These are phyloP conservation scores for Thripadectes ignobilis DNA, from an alignment of 2,797 vertebrate genomes.

Conservation along the genomic window DNA sequence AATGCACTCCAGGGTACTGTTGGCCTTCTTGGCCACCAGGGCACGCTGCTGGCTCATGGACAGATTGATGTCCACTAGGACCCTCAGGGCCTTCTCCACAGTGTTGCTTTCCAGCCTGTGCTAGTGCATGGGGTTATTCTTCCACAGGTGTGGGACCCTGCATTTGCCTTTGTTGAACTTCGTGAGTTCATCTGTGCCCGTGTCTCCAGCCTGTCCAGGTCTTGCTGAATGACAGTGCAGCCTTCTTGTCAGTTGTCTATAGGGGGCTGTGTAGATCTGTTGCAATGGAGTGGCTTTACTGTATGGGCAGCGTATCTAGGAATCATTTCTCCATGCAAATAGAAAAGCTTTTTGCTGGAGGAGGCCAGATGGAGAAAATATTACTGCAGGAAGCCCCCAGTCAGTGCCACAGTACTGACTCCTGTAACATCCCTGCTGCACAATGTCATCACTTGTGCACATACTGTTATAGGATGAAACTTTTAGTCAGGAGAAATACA, in stretches of 20 bases:
- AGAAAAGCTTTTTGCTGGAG: background rate
- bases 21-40: background rate
- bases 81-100: background rate
- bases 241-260: background rate
- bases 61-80: background rate
- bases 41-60: background rate
- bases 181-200: background rate
- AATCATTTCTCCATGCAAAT: background rate
- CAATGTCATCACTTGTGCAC: background rate
- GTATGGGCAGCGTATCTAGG: background rate
- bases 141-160: background rate
- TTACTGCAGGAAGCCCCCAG: background rate
- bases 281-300: background rate
- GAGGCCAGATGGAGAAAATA: background rate
- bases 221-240: background rate
- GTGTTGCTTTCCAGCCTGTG: background rate
- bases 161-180: background rate
- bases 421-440: background rate
- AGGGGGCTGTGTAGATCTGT: background rate
- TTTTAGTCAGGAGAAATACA: background rate
- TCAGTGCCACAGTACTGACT: background rate
- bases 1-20: too few relatives aligned
- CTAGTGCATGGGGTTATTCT: background rate
- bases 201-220: background rate
- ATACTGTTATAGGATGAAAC: background rate